Evolutionary conservation across 2,888 invertebrate species (phyloP).

Genomic region (Congeria kusceri): DNA sequence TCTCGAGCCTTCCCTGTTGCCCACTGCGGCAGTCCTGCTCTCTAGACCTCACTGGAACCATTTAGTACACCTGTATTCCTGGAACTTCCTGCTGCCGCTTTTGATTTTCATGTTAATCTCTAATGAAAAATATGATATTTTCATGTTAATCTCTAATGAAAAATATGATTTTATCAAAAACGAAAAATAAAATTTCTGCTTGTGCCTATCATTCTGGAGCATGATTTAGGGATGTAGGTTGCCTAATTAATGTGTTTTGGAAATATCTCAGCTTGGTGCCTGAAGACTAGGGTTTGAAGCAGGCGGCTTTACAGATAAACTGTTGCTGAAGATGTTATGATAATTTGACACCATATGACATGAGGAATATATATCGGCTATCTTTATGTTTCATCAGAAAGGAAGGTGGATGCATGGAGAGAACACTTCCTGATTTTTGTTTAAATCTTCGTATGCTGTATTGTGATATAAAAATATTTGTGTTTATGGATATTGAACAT

Average conservation of each 20-base stretch:
- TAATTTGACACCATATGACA: slow-evolving; percentile 37
- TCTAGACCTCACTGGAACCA: too few species aligned
- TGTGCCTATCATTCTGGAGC: slow-evolving; percentile 40
- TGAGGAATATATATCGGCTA: slow-evolving; percentile 2
- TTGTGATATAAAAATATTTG: too few species aligned
- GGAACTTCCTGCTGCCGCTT: too few species aligned
- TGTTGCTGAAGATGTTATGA: background rate
- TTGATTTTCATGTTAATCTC: too few species aligned
- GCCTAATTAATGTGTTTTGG: slow-evolving; percentile 54
- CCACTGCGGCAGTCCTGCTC: too few species aligned
- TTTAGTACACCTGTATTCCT: too few species aligned
- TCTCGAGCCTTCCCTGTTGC: background rate
- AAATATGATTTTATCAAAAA: slow-evolving; percentile 59
- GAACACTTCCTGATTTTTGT: slow-evolving; percentile 6
- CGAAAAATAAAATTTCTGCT: slow-evolving; percentile 53
- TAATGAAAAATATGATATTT: too few species aligned
- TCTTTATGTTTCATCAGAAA: background rate
- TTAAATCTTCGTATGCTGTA: too few species aligned
- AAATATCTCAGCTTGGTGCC: slow-evolving; percentile 32
- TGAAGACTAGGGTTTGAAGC: background rate
- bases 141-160: slow-evolving; percentile 39
- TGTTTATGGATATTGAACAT: too few species aligned
- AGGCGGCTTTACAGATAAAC: background rate
- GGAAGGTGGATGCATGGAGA: slow-evolving; percentile 3
- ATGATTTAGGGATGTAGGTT: slow-evolving; percentile 25